phyloP scores from a whole-genome alignment of 2,888 invertebrate species.

The Opisthograptis luteolata region DNA sequence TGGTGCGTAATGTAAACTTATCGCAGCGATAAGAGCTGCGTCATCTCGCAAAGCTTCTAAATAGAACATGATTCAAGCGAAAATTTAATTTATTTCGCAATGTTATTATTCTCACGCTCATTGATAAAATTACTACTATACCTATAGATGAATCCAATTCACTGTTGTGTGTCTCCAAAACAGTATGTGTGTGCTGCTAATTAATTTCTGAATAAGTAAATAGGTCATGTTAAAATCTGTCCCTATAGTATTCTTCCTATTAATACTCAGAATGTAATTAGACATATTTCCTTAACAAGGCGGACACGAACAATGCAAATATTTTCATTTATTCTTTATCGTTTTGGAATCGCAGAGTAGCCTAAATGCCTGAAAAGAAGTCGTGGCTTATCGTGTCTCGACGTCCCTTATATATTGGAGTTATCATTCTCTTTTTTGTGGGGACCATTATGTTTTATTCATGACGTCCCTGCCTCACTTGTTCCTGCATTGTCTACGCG shows the following conservation, averaged over 20 bases:
- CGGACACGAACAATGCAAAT: slow-evolving; percentile 46
- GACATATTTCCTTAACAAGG: slow-evolving; percentile 45
- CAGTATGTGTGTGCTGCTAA: too few relatives aligned
- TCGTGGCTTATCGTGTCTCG: slow-evolving; percentile 55
- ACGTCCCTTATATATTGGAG: slow-evolving; percentile 53
- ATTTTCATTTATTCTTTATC: slow-evolving; percentile 47
- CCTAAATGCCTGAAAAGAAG: slow-evolving; percentile 66
- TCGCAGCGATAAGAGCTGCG: slow-evolving; percentile 60
- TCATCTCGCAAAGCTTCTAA: slow-evolving; percentile 60
- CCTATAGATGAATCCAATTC: slow-evolving; percentile 5
- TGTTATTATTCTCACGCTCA: slow-evolving; percentile 53
- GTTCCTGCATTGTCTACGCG: slow-evolving; percentile 78
- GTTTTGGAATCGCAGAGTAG: slow-evolving; percentile 52
- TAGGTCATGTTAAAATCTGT: not conserved
- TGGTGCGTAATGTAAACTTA: slow-evolving; percentile 48
- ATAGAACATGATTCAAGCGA: slow-evolving; percentile 71
- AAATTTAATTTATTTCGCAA: slow-evolving; percentile 76
- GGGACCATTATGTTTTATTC: slow-evolving; percentile 68
- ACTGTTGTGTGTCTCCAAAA: too few relatives aligned
- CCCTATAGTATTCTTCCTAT: not conserved
- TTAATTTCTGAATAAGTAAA: not conserved
- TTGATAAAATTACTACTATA: slow-evolving; percentile 9
- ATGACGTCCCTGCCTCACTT: slow-evolving; percentile 68
- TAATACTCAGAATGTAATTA: slow-evolving; percentile 30
- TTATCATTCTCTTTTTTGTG: slow-evolving; percentile 62